Base-by-base conservation (phyloP, 2,113 vertebrate genomes). In the Chionis minor region DNA sequence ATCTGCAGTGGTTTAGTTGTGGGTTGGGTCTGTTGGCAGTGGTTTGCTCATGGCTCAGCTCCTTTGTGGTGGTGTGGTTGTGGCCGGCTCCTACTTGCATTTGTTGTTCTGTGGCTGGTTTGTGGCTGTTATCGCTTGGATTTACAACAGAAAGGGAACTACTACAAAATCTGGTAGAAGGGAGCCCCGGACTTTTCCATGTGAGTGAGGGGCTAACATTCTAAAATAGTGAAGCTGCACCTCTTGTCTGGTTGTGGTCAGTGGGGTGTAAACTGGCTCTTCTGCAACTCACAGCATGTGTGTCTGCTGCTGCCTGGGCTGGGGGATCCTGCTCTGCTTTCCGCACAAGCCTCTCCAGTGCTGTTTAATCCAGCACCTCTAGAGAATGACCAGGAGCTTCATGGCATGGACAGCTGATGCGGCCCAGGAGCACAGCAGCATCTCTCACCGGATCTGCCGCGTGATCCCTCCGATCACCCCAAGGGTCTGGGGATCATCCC, bases 321-420 rank as follows among this genome's bases (percentile, higher is more conserved):
- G 17, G 10, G 40, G 16, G 38, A 35, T 12, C 79, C 66, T 33
- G 33, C 71, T 61, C 58, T 80, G 82, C 79, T 75, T 52, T 59
- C 52, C 59, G 85, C 49, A 40, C 40, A 24, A 45, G 30, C 38
- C 20, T 38, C 23, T 72, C 33, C 9, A 7, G 47, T 2, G 49
- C 62, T 54, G 52, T 27, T 8, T 16, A 20, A 24, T 16, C 28
- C 74, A 65, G 42, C 42, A 23, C 4, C 12, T 49, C 62, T 40
- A 38, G 16, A 79, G 44, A 45, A 69, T 42, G 42, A 82, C 45
- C 27, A 51, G 33, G 33, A 93, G 4, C 24, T 87, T 30, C 69
- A 40, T 5, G 35, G 35, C 4, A 1, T 7, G 12, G 51, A 28
- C 42, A 75, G 42, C 33, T 30, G 59, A 27, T 0, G 0, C 30